These are phyloP conservation scores for Himantopus leucocephalus DNA, from an alignment of 2,113 vertebrate genomes.

Conservation along the genomic window DNA sequence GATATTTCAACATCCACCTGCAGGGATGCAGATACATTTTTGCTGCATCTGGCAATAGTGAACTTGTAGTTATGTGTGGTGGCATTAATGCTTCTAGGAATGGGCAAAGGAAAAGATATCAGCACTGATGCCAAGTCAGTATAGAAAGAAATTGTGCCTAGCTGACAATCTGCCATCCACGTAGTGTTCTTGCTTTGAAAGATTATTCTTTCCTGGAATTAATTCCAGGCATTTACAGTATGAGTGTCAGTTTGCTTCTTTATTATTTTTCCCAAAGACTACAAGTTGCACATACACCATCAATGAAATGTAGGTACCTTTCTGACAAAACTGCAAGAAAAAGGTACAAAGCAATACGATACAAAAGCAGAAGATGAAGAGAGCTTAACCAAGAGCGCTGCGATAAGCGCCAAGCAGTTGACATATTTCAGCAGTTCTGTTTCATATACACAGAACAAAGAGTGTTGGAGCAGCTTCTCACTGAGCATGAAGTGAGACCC, in stretches of 20 bases:
- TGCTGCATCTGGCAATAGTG: background rate
- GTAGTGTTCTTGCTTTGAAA: background rate
- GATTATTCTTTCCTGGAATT: constrained; percentile 20
- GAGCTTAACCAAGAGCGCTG: background rate
- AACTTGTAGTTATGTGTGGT: background rate
- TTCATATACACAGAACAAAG: constrained; percentile 25
- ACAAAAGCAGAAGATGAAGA: constrained; percentile 7
- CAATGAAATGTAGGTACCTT: background rate
- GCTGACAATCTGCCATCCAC: constrained; percentile 12
- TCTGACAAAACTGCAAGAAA: constrained; percentile 5
- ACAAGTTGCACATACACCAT: background rate
- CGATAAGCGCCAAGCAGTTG: background rate
- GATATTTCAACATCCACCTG: background rate
- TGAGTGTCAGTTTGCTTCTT: constrained; percentile 11
- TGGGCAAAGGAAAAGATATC: background rate
- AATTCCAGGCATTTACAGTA: constrained; percentile 9
- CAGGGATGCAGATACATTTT: background rate
- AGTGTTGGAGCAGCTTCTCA: background rate
- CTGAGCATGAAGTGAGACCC: background rate
- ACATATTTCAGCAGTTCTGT: constrained; percentile 28
- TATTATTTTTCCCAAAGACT: constrained; percentile 17
- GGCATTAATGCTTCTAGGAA: background rate
- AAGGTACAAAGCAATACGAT: background rate
- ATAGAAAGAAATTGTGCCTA: background rate
- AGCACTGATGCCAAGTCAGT: background rate